Conservation (phyloP, 2,888 invertebrate genomes). For the Scaptomyza cyrtandrae region DNA sequence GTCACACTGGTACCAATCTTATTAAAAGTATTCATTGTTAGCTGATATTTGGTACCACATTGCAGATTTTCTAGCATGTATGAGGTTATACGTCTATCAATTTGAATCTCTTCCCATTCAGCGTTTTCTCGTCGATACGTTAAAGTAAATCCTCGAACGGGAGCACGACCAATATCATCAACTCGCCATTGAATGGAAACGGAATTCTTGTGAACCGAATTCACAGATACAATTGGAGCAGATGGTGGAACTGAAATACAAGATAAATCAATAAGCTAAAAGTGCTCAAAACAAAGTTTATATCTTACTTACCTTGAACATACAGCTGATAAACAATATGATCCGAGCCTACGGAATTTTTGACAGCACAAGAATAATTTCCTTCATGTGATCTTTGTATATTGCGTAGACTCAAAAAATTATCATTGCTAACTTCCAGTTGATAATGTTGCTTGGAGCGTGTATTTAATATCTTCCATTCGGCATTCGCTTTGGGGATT, state of each 20-base stretch:
- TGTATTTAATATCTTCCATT: constrained; percentile 85
- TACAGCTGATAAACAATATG: constrained; percentile 86
- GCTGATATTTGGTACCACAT: constrained; percentile 91
- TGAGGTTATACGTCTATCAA: constrained; percentile 86
- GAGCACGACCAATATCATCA: constrained; percentile 86
- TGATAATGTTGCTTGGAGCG: constrained; percentile 80
- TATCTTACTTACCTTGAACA: constrained; percentile 85
- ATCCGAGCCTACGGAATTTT: constrained; percentile 85
- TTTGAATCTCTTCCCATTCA: constrained; percentile 86
- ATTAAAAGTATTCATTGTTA: constrained; percentile 90
- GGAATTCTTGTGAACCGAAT: constrained; percentile 85
- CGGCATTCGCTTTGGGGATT: constrained; percentile 85
- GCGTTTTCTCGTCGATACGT: constrained; percentile 85
- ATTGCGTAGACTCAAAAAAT: constrained; percentile 85
- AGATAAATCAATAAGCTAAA: too few relatives aligned
- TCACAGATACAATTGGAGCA: constrained; percentile 85
- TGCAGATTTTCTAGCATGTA: constrained; percentile 89
- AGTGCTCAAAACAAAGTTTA: background rate
- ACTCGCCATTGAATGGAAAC: constrained; percentile 86
- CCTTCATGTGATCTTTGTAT: constrained; percentile 86
- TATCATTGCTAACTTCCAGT: constrained; percentile 85
- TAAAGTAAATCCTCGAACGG: constrained; percentile 86
- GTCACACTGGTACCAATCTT: constrained; percentile 90
- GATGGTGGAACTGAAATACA: constrained; percentile 86
- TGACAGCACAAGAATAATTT: constrained; percentile 86